Evolutionary conservation across 2,797 vertebrate genomes (phyloP).

Genomic region (Harpagifer antarcticus): DNA sequence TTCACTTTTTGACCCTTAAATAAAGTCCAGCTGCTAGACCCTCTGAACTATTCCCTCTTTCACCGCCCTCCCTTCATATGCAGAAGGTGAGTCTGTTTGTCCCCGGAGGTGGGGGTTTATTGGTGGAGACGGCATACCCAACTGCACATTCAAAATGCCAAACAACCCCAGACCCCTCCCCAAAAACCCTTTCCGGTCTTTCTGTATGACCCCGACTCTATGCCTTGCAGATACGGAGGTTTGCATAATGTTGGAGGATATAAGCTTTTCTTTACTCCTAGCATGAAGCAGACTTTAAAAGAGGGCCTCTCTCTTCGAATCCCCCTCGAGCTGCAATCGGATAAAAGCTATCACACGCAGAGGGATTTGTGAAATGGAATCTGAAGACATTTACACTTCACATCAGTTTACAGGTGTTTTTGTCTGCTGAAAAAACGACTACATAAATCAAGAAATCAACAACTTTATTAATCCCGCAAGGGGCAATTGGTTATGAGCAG

Average conservation of each 20-base stretch:
- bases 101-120: slow-evolving; percentile 61
- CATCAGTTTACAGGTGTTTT: slow-evolving; percentile 67
- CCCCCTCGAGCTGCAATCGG: slow-evolving; percentile 34
- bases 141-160: slow-evolving; percentile 48
- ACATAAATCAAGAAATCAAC: slow-evolving; percentile 16
- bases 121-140: slow-evolving; percentile 36
- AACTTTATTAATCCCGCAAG: too few species aligned
- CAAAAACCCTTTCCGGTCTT: slow-evolving; percentile 44
- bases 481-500: too few species aligned
- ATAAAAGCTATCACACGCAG: slow-evolving; percentile 65
- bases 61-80: slow-evolving; percentile 58
- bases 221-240: slow-evolving; percentile 73
- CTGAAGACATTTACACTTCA: slow-evolving; percentile 54
- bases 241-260: slow-evolving; percentile 70
- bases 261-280: slow-evolving; percentile 55
- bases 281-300: slow-evolving; percentile 58
- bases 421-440: slow-evolving; percentile 57
- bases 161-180: slow-evolving; percentile 24
- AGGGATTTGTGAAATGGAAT: slow-evolving; percentile 67
- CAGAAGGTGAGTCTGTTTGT: slow-evolving; percentile 70
- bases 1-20: slow-evolving; percentile 83
- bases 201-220: slow-evolving; percentile 53
- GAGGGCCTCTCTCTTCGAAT: slow-evolving; percentile 47
- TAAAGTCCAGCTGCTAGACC: slow-evolving; percentile 81
- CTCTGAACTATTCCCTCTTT: slow-evolving; percentile 71